Evolutionary conservation across 2,888 invertebrate genomes (phyloP).

Genomic region (Lysandra coridon): DNA sequence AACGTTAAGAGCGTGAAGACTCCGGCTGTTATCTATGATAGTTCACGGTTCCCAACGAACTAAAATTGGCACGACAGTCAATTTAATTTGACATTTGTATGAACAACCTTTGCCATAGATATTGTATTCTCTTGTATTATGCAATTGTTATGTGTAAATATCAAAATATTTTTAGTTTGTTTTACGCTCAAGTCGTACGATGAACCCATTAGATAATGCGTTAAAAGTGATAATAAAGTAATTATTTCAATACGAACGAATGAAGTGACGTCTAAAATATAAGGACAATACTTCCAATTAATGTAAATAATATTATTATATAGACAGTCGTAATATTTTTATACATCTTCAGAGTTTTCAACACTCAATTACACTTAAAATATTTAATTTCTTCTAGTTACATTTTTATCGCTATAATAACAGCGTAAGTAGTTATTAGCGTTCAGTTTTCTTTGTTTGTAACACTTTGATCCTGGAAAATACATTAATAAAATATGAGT

Average conservation of each 20-base stretch:
- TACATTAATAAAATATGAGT: neutral
- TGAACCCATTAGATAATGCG: too few species aligned
- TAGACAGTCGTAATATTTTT: too few species aligned
- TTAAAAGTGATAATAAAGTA: neutral
- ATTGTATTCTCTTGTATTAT: constrained; percentile 5
- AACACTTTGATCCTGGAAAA: neutral
- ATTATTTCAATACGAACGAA: neutral
- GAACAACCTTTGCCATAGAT: neutral
- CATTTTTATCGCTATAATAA: neutral
- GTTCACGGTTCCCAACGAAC: neutral
- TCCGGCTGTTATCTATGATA: neutral
- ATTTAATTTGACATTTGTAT: constrained; percentile 17
- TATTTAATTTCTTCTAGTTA: neutral
- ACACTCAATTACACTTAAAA: too few species aligned
- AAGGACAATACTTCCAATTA: neutral
- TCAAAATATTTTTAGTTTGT: neutral
- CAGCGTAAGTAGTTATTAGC: too few species aligned
- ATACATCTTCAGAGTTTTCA: too few species aligned
- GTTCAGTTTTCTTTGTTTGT: neutral
- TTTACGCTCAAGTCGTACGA: too few species aligned
- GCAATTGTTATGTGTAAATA: neutral
- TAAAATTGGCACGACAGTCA: constrained; percentile 6
- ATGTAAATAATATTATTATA: too few species aligned
- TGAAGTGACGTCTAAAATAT: too few species aligned
- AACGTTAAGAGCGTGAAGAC: neutral